Evolutionary conservation across 2,113 vertebrate species (phyloP).

Genomic region (Elephantulus edwardii): DNA sequence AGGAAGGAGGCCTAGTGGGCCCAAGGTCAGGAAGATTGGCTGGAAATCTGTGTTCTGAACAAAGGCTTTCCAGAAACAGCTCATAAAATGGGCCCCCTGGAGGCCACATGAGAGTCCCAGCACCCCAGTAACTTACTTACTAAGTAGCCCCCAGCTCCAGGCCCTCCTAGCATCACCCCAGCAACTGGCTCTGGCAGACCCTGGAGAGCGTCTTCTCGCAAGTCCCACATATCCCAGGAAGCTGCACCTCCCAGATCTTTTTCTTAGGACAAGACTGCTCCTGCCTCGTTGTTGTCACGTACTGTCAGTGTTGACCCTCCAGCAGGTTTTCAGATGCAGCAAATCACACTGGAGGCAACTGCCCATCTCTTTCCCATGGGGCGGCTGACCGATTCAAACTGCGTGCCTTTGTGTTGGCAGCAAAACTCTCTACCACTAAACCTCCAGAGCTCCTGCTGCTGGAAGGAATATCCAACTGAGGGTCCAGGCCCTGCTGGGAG

Average conservation of each 20-base stretch:
- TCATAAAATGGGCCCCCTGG: neutral
- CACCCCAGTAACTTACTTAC: neutral
- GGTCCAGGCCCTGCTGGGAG: constrained; percentile 68
- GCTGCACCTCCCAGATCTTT: constrained; percentile 28
- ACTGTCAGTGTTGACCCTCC: too few relatives aligned
- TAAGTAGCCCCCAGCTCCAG: fast-evolving
- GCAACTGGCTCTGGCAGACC: neutral
- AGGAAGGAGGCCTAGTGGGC: neutral
- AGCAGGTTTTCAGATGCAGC: too few relatives aligned
- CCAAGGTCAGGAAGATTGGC: neutral
- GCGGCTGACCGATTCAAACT: too few relatives aligned
- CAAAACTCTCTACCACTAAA: constrained; percentile 45
- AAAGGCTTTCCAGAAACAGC: neutral
- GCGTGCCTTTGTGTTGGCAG: too few relatives aligned
- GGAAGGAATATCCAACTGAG: constrained; percentile 59
- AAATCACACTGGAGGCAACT: too few relatives aligned
- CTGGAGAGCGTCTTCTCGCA: neutral
- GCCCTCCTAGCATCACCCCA: neutral
- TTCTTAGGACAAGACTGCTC: neutral
- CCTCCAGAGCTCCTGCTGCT: too few relatives aligned
- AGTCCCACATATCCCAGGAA: constrained; percentile 45
- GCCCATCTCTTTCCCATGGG: too few relatives aligned
- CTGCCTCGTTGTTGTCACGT: too few relatives aligned
- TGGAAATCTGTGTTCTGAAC: neutral
- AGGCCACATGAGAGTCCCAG: neutral